phyloP scores from a whole-genome alignment of 1,140 invertebrate species.

The Cryptotermes secundus region DNA sequence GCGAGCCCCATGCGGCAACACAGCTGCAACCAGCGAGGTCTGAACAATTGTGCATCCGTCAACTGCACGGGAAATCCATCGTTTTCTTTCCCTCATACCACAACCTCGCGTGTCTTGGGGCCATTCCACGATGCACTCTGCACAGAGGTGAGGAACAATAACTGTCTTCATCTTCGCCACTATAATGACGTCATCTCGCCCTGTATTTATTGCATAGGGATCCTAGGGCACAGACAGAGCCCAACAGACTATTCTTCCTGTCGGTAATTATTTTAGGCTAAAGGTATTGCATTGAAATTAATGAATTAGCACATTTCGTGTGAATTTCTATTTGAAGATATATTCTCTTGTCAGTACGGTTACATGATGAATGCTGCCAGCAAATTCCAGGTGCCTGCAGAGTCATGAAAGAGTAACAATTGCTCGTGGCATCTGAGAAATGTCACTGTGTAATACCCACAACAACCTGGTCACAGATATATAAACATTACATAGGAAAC shows the following conservation, averaged over 20 bases:
- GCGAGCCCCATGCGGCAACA: background rate
- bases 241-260: background rate
- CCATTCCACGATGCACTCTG: background rate
- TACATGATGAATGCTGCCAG: no score
- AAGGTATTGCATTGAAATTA: no score
- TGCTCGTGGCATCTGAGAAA: no score
- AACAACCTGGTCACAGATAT: no score
- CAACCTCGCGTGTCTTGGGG: background rate
- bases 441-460: no score
- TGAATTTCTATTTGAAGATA: no score
- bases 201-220: background rate
- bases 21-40: background rate
- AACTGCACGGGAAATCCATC: background rate
- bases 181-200: background rate
- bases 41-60: background rate
- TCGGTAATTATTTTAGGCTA: no score
- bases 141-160: background rate
- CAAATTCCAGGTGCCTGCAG: no score
- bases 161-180: background rate
- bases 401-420: no score
- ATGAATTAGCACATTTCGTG: no score
- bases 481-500: no score
- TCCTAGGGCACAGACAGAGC: background rate
- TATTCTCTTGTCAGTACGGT: no score
- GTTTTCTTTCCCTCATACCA: background rate